Base-by-base conservation (phyloP, 2,888 invertebrate species). In the Apomyelois bistriatella region DNA sequence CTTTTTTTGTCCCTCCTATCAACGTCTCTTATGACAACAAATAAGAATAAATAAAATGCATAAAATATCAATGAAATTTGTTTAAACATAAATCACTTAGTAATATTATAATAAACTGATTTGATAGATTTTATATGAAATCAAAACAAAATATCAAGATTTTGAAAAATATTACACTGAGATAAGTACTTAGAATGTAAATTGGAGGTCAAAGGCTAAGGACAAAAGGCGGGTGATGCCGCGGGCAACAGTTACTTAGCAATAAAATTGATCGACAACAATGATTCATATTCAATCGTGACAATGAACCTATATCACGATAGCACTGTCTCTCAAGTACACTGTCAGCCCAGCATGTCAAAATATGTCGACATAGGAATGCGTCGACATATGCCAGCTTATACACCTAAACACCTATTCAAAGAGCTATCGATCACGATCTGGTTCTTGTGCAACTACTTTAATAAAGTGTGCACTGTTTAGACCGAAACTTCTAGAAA, bases 391-490 rank as follows among this genome's bases (percentile, higher is more conserved):
- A 61, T 59, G 57, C 58, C 52, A 53, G 57, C 37, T 36, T 52
- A 47, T 28, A 46, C 46, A 46, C 46, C 48, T 54, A 54, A 59
- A 36, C 58, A 62, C 55, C 56, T 48, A 55, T 62, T 68, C 70
- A 71, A 62, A 67, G 69, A 53, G 65, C 64, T 56, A 63, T 66
- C 63, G 67, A 69, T 70, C 72, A 73, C 71, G 71, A 68, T 58
- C 53, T 57, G 37, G 58, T 56, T 57, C 54, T 73, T 71, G 59
- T 60, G 68, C 68, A 70, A 70, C 57, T 55, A 64, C 67, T 64
- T 35, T 30, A 22, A 8, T 46, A 12, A 15, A 16, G 5, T 8
- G 2, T 8, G 40, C 16, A 40, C 40, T 7, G 32, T 32, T 32
- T 32, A 32, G 10, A 4, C 2, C 1, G 32, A 32, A 7, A 10